Evolutionary conservation across 2,888 invertebrate species (phyloP).

Genomic region (Chesias legatella): DNA sequence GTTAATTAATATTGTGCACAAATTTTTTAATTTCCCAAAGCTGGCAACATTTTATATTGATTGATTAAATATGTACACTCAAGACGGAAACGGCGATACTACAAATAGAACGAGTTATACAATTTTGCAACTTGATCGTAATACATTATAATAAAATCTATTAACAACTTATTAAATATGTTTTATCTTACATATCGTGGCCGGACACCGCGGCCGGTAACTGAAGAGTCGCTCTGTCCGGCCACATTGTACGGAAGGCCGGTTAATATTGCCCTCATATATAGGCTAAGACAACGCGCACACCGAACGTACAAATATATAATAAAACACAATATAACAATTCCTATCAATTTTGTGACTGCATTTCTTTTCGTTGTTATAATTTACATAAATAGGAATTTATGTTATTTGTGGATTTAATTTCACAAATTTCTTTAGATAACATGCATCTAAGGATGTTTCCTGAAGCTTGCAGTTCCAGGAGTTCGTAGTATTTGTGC

Average conservation of each 20-base stretch:
- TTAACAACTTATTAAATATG: constrained; percentile 75
- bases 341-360: too few relatives aligned
- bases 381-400: too few relatives aligned
- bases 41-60: constrained; percentile 42
- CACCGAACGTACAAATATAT: constrained; percentile 3
- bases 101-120: constrained; percentile 48
- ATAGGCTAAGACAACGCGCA: constrained; percentile 7
- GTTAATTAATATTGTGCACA: constrained; percentile 57
- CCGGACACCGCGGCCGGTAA: constrained; percentile 30
- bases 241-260: constrained; percentile 18
- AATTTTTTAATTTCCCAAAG: constrained; percentile 35
- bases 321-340: too few relatives aligned
- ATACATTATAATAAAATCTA: constrained; percentile 69
- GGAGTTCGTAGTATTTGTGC: too few relatives aligned
- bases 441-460: too few relatives aligned
- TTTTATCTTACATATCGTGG: constrained; percentile 67
- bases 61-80: constrained; percentile 1
- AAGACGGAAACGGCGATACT: constrained; percentile 31
- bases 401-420: too few relatives aligned
- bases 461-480: too few relatives aligned
- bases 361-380: too few relatives aligned
- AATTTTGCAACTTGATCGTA: constrained; percentile 67
- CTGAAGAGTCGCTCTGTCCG: constrained; percentile 7
- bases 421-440: too few relatives aligned
- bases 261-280: constrained; percentile 15